These are phyloP conservation scores for Platanista minor DNA, from an alignment of 2,113 vertebrate species.

Conservation along the genomic window DNA sequence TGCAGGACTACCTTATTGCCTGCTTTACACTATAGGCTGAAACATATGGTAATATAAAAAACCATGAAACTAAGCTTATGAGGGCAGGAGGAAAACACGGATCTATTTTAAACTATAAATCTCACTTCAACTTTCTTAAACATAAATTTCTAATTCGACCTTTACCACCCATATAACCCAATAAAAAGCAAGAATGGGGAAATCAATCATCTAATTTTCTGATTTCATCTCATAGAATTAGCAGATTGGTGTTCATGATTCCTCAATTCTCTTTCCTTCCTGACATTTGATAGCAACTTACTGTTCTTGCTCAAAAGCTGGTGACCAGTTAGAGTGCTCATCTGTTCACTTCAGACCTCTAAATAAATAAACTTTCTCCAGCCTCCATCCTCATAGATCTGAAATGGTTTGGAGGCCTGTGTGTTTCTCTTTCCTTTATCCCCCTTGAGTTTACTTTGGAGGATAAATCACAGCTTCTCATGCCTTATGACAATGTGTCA, in stretches of 20 bases:
- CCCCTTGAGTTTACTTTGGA: conserved; percentile 67
- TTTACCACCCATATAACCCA: neutral
- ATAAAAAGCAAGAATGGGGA: neutral
- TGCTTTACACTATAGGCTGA: neutral
- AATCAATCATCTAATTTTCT: neutral
- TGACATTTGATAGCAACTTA: neutral
- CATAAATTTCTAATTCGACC: neutral
- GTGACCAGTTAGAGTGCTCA: neutral
- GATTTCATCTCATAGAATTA: neutral
- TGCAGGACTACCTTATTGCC: neutral
- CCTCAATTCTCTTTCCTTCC: neutral
- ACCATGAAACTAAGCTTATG: neutral
- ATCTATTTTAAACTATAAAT: neutral
- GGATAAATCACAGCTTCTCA: conserved; percentile 81
- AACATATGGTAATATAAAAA: neutral
- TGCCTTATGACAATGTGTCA: conserved; percentile 77
- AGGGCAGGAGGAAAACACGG: neutral
- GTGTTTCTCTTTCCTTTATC: conserved; percentile 33
- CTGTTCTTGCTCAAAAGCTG: neutral
- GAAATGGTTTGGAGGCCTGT: neutral
- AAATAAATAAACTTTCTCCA: neutral
- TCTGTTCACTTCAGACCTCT: neutral
- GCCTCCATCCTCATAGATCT: neutral
- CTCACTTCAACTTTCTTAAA: neutral
- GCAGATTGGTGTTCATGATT: neutral